These are phyloP conservation scores for Ibycter americanus DNA, from an alignment of 2,797 vertebrate species.

Conservation along the genomic window DNA sequence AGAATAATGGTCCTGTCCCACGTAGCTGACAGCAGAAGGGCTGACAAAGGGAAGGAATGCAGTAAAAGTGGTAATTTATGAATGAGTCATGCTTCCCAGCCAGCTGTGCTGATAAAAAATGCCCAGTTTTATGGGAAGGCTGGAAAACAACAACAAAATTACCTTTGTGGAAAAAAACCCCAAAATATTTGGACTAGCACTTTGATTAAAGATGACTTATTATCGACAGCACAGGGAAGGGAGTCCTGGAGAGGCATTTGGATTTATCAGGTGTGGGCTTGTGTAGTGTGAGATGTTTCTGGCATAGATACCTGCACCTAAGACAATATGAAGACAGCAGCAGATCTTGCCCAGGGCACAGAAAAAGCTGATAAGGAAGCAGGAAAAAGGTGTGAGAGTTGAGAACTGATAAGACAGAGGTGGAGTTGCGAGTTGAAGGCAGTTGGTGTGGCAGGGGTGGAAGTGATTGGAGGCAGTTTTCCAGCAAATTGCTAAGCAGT, in stretches of 20 bases:
- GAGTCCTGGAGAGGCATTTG: not conserved
- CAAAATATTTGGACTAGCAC: not conserved
- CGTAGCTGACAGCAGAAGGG: not conserved
- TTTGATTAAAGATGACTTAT: not conserved
- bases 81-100: constrained; percentile 9
- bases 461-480: not conserved
- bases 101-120: constrained; percentile 43
- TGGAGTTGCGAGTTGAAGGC: not conserved
- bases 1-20: constrained; percentile 33
- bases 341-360: not conserved
- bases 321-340: not conserved
- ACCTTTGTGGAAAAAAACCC: not conserved
- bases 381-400: not conserved
- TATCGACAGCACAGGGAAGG: not conserved
- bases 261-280: not conserved
- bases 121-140: not conserved
- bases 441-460: not conserved
- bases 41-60: constrained; percentile 35
- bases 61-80: constrained; percentile 44
- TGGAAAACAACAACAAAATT: constrained; percentile 28
- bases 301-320: not conserved
- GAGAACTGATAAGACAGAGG: not conserved
- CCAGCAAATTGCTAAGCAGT: fast-evolving
- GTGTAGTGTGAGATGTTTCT: not conserved
- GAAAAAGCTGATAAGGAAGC: not conserved